A percentile compares a stretch with the other conserved stretches of the same genome.
phyloP scores from a whole-genome alignment of 2,797 vertebrate species.

The Trematomus bernacchii region DNA sequence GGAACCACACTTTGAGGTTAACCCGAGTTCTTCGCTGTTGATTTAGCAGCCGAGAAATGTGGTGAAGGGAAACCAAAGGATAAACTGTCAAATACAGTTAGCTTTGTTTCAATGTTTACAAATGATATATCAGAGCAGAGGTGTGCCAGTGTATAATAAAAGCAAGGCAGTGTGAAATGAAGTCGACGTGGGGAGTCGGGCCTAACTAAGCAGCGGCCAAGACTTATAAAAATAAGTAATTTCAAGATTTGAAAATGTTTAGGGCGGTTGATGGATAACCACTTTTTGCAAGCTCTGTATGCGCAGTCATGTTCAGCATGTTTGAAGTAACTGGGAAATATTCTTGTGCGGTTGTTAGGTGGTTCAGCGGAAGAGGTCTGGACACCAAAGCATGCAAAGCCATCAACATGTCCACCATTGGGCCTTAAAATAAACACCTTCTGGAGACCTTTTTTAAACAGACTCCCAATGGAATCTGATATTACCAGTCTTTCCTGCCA shows the following conservation, averaged over 20 bases:
- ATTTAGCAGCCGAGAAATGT: slow-evolving; percentile 45
- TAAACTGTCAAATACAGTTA: slow-evolving; percentile 58
- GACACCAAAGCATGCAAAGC: slow-evolving; percentile 62
- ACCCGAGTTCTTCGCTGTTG: slow-evolving; percentile 30
- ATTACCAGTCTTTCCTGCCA: slow-evolving; percentile 68
- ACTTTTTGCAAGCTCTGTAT: slow-evolving; percentile 12
- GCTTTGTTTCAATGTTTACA: slow-evolving; percentile 38
- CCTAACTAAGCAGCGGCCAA: slow-evolving; percentile 15
- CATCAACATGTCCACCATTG: slow-evolving; percentile 68
- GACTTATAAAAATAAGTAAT: slow-evolving; percentile 29
- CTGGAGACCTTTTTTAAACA: slow-evolving; percentile 67
- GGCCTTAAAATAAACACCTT: slow-evolving; percentile 79
- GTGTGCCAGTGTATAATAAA: slow-evolving; percentile 20
- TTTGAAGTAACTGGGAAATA: slow-evolving; percentile 43
- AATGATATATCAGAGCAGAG: slow-evolving; percentile 35
- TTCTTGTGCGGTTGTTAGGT: slow-evolving; percentile 43
- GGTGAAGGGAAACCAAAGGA: slow-evolving; percentile 52
- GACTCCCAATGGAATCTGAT: slow-evolving; percentile 75
- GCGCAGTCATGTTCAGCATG: slow-evolving; percentile 23
- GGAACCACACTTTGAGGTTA: slow-evolving; percentile 48
- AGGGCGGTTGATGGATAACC: slow-evolving; percentile 13
- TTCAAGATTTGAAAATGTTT: slow-evolving; percentile 29
- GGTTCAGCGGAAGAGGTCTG: slow-evolving; percentile 56
- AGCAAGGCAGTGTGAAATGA: slow-evolving; percentile 23
- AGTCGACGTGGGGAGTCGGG: slow-evolving; percentile 7